Evolutionary conservation across 2,113 vertebrate genomes (phyloP).

Genomic region (Nothobranchius kuhntae): DNA sequence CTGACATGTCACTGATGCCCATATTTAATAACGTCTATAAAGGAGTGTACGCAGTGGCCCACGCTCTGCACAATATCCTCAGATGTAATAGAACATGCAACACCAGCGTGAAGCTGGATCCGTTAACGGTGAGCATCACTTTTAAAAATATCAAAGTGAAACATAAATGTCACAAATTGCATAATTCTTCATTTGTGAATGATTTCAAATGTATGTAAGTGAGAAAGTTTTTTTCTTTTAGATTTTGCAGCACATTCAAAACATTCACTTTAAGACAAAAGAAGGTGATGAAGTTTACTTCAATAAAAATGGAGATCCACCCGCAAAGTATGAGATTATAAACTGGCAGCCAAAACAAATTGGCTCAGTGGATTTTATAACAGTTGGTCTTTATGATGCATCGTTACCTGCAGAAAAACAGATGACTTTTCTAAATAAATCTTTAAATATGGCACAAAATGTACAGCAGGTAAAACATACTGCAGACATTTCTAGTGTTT

Average conservation of each 20-base stretch:
- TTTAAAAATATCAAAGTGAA: too few species aligned
- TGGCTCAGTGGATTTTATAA: slow-evolving; percentile 61
- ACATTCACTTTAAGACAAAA: slow-evolving; percentile 69
- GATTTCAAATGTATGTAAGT: too few species aligned
- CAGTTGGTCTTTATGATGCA: slow-evolving; percentile 71
- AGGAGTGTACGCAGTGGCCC: neutral
- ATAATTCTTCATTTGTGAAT: neutral
- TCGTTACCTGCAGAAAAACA: slow-evolving; percentile 57
- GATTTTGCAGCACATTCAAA: slow-evolving; percentile 65
- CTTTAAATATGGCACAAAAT: slow-evolving; percentile 66
- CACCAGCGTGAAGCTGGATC: neutral
- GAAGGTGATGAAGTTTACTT: slow-evolving; percentile 75
- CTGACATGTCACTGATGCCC: neutral
- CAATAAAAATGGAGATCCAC: slow-evolving; percentile 71
- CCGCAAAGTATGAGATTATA: slow-evolving; percentile 77
- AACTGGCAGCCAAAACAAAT: slow-evolving; percentile 72
- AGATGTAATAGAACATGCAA: neutral
- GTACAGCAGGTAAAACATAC: slow-evolving; percentile 42
- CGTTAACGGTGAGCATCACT: neutral
- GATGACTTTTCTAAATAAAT: slow-evolving; percentile 48
- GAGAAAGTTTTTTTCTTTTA: slow-evolving; percentile 18
- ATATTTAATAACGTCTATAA: neutral
- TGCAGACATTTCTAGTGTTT: too few species aligned
- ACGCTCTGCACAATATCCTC: neutral
- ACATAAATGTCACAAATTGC: neutral